A percentile compares a stretch with the other conserved stretches of the same genome.
Evolutionary conservation across 2,888 invertebrate species (phyloP).

Genomic region (Spilosoma lubricipeda): DNA sequence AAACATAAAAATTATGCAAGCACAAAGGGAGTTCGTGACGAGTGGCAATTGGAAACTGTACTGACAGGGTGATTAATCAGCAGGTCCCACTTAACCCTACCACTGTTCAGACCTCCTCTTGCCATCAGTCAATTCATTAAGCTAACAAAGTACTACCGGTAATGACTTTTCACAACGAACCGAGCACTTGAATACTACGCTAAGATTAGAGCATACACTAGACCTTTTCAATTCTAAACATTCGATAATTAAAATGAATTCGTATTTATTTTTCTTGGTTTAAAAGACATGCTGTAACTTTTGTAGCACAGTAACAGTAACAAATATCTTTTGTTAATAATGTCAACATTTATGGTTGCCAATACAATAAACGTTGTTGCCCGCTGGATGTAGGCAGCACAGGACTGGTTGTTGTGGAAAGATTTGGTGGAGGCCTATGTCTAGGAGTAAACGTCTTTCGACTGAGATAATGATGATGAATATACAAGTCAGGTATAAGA

Average conservation of each 20-base stretch:
- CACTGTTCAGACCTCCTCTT: constrained; percentile 80
- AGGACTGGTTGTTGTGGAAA: no score
- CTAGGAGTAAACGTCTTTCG: no score
- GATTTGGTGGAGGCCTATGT: no score
- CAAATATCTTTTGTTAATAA: no score
- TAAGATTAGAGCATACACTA: constrained; percentile 61
- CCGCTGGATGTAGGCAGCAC: no score
- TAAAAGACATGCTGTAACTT: not conserved
- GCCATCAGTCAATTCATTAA: constrained; percentile 86
- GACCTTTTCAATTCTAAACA: constrained; percentile 52
- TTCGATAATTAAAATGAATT: constrained; percentile 36
- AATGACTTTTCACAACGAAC: constrained; percentile 80
- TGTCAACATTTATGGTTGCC: no score
- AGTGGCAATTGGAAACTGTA: constrained; percentile 82
- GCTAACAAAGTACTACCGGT: constrained; percentile 84
- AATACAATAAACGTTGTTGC: no score
- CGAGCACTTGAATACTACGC: constrained; percentile 67
- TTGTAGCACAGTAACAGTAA: no score
- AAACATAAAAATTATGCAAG: constrained; percentile 66
- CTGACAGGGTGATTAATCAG: constrained; percentile 85
- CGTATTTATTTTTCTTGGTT: not conserved
- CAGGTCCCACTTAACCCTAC: constrained; percentile 84
- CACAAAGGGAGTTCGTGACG: constrained; percentile 76
- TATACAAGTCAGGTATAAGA: no score
- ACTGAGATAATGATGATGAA: no score